Base-by-base conservation (phyloP, 2,888 invertebrate species). In the Epirrhoe tristata region DNA sequence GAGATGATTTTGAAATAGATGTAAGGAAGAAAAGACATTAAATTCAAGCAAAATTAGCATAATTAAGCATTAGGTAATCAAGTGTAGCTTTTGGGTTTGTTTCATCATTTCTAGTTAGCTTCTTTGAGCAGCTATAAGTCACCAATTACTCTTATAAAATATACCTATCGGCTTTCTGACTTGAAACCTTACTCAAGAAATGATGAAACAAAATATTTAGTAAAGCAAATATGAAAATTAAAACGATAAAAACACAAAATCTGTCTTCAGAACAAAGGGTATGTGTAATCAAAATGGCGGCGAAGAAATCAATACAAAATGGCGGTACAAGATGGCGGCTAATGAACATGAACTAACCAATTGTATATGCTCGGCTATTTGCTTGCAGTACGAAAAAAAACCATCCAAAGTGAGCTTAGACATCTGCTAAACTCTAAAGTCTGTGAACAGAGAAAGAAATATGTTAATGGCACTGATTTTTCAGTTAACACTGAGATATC, bases 351-450 rank as follows among this genome's bases (percentile, higher is more conserved):
- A 86, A 94, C 94, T 84, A 93, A 94, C 94, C 93, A 93, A 88
- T 84, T 93, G 94, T 83, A 94, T 92, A 84, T 94, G 93, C 70
- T 93, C 94, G 79, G 93, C 94, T 81, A 94, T 93, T 89, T 92
- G 93, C 90, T 94, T 94, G 93, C 94, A 94, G 93, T 93, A 93
- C 79, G 93, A 91, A 89, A 91, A 93, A 90, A 94, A 93, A 86
- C 93, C 91, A 88, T 93, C 94, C 90, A 93, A 82, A 77, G 89
- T 91, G 81, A 93, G 86, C 86, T 93, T 94, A 82, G 94, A 93
- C 93, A 93, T 93, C 79, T 82, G 79, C 79, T 83, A 73, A 86
- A 85, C 86, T 84, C 86, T 84, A 86, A 82, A 82, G 83, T 93
- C 93, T 93, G 93, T 81, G 89, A 89, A 91, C 81, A 90, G 86